phyloP scores from a whole-genome alignment of 1,140 invertebrate genomes.

The Drosophila mayri region DNA sequence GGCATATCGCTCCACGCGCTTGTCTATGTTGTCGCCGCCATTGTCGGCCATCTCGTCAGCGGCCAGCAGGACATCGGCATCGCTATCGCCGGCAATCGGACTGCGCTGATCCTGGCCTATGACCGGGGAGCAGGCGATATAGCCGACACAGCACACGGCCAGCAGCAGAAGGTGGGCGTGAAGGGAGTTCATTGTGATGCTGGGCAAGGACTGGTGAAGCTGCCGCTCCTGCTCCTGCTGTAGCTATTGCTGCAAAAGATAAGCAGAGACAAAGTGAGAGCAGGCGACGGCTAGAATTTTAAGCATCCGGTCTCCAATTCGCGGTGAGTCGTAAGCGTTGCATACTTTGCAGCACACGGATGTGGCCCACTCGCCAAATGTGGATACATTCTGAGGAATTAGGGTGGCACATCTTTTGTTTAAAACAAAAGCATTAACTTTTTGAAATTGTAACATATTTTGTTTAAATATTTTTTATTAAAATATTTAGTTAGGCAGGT shows the following conservation, averaged over 20 bases:
- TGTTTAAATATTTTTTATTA: neutral
- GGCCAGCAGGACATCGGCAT: slow-evolving; percentile 38
- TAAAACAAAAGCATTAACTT: neutral
- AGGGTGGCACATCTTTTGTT: slow-evolving; percentile 16
- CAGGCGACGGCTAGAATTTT: slow-evolving; percentile 50
- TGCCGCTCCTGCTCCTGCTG: slow-evolving; percentile 9
- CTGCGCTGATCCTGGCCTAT: slow-evolving; percentile 54
- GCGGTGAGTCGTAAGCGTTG: slow-evolving; percentile 36
- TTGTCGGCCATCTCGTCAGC: slow-evolving; percentile 45
- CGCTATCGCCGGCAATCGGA: slow-evolving; percentile 37
- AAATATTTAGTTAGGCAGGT: neutral
- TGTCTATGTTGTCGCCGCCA: slow-evolving; percentile 67
- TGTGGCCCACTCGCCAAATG: slow-evolving; percentile 8
- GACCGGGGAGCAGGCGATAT: slow-evolving; percentile 62
- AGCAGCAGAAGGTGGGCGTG: slow-evolving; percentile 63
- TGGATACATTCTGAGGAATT: neutral
- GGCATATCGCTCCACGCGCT: slow-evolving; percentile 75
- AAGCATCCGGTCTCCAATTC: slow-evolving; percentile 22
- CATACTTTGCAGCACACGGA: slow-evolving; percentile 48
- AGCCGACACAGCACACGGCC: slow-evolving; percentile 67
- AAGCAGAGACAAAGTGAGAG: slow-evolving; percentile 47
- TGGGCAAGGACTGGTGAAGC: slow-evolving; percentile 19
- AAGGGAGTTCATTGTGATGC: slow-evolving; percentile 65
- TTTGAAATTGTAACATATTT: neutral
- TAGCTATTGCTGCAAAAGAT: slow-evolving; percentile 30